Evolutionary conservation across 1,140 invertebrate species (phyloP).

Genomic region (Hylaeus volcanicus): DNA sequence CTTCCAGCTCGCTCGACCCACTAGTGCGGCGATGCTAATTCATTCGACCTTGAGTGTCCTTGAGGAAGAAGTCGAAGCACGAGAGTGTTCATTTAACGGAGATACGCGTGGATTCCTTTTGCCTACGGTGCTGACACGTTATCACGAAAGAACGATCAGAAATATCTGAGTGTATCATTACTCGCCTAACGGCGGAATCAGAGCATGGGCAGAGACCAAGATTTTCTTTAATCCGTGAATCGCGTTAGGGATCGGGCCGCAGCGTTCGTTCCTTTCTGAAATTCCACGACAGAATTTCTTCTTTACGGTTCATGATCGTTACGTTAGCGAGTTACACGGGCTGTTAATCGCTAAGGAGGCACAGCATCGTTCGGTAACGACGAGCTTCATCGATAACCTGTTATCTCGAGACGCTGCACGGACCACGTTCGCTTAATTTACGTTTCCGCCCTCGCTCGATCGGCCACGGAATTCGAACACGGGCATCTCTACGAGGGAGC

Average conservation of each 20-base stretch:
- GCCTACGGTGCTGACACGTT: neutral
- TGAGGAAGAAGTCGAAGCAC: neutral
- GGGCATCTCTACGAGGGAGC: neutral
- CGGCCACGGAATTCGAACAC: neutral
- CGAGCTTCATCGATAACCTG: slow-evolving; percentile 40
- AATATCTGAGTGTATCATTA: neutral
- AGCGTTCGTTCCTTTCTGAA: neutral
- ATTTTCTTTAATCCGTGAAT: neutral
- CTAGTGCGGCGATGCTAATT: neutral
- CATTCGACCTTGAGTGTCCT: neutral
- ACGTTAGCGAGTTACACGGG: slow-evolving; percentile 6
- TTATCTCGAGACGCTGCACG: slow-evolving; percentile 6
- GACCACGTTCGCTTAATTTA: slow-evolving; percentile 16
- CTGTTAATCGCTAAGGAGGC: slow-evolving; percentile 2
- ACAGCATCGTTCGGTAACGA: slow-evolving; percentile 5
- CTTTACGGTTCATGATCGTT: neutral
- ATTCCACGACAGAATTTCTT: neutral
- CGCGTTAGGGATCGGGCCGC: neutral
- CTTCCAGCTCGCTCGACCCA: slow-evolving; percentile 14
- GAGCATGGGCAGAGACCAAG: neutral
- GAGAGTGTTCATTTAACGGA: neutral
- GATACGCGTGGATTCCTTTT: neutral
- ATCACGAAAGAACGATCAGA: neutral
- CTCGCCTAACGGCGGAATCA: slow-evolving; percentile 15
- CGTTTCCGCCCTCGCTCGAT: slow-evolving; percentile 15